phyloP scores from a whole-genome alignment of 2,888 invertebrate genomes.

The Drosophila vallismaia region DNA sequence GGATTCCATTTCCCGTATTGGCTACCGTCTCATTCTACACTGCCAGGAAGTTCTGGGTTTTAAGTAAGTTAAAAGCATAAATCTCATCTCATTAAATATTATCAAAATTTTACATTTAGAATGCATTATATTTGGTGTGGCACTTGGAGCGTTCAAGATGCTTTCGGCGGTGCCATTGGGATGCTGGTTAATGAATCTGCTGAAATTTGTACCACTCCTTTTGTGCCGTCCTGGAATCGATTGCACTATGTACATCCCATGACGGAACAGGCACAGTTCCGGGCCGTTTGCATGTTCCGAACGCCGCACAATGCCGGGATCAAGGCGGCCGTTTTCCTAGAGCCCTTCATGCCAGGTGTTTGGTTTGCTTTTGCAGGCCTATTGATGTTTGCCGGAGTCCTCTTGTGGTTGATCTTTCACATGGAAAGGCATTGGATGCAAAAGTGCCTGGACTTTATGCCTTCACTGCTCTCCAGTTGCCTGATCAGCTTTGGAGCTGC shows the following conservation, averaged over 20 bases:
- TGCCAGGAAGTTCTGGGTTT: conserved; percentile 72
- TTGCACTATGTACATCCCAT: conserved; percentile 51
- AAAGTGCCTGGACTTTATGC: conserved; percentile 62
- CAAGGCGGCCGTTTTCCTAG: conserved; percentile 86
- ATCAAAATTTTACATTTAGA: conserved; percentile 46
- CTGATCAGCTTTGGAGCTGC: conserved; percentile 84
- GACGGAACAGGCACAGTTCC: conserved; percentile 66
- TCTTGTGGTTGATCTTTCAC: conserved; percentile 81
- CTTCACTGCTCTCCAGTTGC: conserved; percentile 78
- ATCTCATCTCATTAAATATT: not conserved
- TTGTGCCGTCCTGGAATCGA: conserved; percentile 59
- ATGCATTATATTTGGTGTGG: conserved; percentile 50
- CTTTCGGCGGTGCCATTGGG: conserved; percentile 76
- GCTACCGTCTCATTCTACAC: conserved; percentile 61
- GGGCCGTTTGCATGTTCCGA: conserved; percentile 86
- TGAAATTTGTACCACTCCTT: conserved; percentile 65
- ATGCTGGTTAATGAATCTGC: conserved; percentile 65
- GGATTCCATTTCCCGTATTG: conserved; percentile 72
- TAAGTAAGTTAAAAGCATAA: conserved; percentile 62
- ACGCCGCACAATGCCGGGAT: conserved; percentile 86
- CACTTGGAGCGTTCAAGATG: conserved; percentile 72
- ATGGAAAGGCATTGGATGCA: conserved; percentile 68
- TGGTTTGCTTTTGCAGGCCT: conserved; percentile 85
- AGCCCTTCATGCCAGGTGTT: conserved; percentile 86
- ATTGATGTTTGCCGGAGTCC: conserved; percentile 75